Evolutionary conservation across 2,113 vertebrate genomes (phyloP).

Genomic region (Steatornis caripensis): DNA sequence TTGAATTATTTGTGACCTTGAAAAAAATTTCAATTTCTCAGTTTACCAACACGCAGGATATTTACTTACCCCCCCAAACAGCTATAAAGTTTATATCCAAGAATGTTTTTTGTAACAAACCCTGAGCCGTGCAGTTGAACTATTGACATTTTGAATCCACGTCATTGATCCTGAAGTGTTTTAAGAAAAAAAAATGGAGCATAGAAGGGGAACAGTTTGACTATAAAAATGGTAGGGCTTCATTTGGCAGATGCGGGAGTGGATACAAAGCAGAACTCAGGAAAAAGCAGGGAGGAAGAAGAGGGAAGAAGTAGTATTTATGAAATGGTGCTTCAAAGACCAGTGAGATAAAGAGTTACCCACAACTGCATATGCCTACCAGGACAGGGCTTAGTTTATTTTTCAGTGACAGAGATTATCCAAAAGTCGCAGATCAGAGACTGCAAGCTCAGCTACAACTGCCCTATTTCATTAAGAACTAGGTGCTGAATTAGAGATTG

Average conservation of each 20-base stretch:
- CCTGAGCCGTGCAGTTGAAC: neutral
- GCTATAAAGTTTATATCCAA: neutral
- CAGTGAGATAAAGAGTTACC: neutral
- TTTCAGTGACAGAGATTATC: neutral
- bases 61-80: neutral
- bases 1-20: neutral
- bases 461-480: neutral
- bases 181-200: neutral
- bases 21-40: neutral
- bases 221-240: neutral
- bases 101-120: neutral
- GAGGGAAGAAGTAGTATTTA: neutral
- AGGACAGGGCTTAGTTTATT: neutral
- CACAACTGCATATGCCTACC: neutral
- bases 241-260: neutral
- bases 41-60: neutral
- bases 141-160: neutral
- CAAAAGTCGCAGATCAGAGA: neutral
- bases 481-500: neutral
- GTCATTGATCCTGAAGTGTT: neutral
- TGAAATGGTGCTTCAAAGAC: neutral
- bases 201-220: neutral
- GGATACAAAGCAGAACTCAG: constrained; percentile 6
- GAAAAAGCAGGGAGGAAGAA: neutral
- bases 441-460: neutral